These are phyloP conservation scores for Charanyca ferruginea DNA, from an alignment of 2,888 invertebrate species.

Conservation along the genomic window DNA sequence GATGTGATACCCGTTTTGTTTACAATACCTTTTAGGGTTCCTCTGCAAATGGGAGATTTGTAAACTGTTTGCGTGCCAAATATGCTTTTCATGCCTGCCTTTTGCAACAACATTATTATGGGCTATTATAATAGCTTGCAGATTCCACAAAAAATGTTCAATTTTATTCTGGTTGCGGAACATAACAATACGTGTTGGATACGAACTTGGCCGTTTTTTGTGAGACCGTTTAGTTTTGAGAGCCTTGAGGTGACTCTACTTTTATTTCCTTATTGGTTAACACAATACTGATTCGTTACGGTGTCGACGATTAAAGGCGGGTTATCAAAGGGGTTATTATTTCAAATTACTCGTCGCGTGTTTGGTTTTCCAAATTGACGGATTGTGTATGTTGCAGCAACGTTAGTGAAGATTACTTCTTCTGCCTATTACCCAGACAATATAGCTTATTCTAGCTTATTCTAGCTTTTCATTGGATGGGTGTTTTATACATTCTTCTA, in stretches of 20 bases:
- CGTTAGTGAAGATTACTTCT: slow-evolving; percentile 36
- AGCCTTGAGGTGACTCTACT: slow-evolving; percentile 81
- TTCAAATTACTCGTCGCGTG: slow-evolving; percentile 41
- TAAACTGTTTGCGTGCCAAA: slow-evolving; percentile 11
- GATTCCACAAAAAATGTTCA: slow-evolving; percentile 61
- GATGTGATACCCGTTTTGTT: slow-evolving; percentile 36
- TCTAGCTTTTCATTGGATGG: neutral
- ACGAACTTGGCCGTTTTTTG: slow-evolving; percentile 63
- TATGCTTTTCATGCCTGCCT: slow-evolving; percentile 26
- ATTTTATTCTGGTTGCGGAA: slow-evolving; percentile 65
- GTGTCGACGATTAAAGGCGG: slow-evolving; percentile 29
- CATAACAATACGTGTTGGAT: slow-evolving; percentile 65
- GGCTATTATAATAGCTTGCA: slow-evolving; percentile 36
- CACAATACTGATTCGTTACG: slow-evolving; percentile 67
- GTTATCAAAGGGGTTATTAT: slow-evolving; percentile 52
- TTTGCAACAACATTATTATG: slow-evolving; percentile 49
- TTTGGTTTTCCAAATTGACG: slow-evolving; percentile 32
- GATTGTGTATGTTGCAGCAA: slow-evolving; percentile 39
- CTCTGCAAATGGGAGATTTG: slow-evolving; percentile 14
- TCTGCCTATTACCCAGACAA: slow-evolving; percentile 26
- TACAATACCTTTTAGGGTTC: slow-evolving; percentile 37
- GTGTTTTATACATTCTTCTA: neutral
- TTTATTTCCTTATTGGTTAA: slow-evolving; percentile 85
- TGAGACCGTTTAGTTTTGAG: slow-evolving; percentile 68
- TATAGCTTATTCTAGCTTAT: neutral